phyloP scores from a whole-genome alignment of 2,797 vertebrate species.

The Champsocephalus esox region DNA sequence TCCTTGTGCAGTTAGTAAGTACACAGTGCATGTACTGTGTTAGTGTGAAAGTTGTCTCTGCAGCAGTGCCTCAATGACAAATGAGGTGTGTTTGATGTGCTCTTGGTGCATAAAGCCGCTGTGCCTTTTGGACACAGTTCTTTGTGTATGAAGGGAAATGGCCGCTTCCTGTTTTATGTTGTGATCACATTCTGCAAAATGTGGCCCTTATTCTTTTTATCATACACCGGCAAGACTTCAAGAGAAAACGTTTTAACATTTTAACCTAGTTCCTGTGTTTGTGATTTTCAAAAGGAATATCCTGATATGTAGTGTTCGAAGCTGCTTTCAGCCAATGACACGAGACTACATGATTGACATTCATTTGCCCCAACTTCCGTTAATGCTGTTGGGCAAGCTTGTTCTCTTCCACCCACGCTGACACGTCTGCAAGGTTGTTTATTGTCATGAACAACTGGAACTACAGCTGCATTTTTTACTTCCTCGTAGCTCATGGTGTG shows the following conservation, averaged over 20 bases:
- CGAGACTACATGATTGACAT: neutral
- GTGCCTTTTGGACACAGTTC: constrained; percentile 3
- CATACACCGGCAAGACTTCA: neutral
- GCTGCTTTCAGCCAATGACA: constrained; percentile 19
- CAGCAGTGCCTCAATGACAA: neutral
- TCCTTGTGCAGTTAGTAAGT: constrained; percentile 27
- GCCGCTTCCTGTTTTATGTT: constrained; percentile 23
- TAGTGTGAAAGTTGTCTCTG: constrained; percentile 9
- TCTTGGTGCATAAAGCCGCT: constrained; percentile 18
- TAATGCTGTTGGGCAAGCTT: constrained; percentile 22
- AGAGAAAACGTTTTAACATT: constrained; percentile 10
- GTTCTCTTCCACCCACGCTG: constrained; percentile 28
- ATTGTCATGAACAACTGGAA: constrained; percentile 31
- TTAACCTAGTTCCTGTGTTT: constrained; percentile 14
- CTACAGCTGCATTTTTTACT: constrained; percentile 4
- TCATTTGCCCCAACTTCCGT: constrained; percentile 44
- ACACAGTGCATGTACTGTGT: constrained; percentile 17
- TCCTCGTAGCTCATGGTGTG: constrained; percentile 8
- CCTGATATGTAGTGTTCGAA: constrained; percentile 9
- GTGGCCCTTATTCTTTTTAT: neutral
- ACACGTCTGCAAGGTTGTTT: neutral
- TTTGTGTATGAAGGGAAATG: constrained; percentile 24
- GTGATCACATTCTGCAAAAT: constrained; percentile 1
- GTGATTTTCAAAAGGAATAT: constrained; percentile 20
- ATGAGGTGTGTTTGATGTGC: constrained; percentile 20